Evolutionary conservation across 2,113 vertebrate species (phyloP).

Genomic region (Alouatta palliata): DNA sequence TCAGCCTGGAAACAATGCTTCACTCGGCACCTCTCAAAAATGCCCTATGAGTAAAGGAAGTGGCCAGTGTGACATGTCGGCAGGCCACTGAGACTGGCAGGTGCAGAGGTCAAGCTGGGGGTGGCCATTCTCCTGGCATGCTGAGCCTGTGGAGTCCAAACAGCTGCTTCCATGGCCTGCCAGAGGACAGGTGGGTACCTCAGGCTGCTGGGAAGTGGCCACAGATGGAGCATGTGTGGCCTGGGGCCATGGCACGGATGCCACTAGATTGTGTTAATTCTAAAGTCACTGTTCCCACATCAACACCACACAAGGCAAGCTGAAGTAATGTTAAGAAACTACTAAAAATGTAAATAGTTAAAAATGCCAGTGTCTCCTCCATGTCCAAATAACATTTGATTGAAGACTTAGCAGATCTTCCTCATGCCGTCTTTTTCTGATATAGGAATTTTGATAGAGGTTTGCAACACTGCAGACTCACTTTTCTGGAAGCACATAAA

Average conservation of each 20-base stretch:
- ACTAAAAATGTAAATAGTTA: not conserved
- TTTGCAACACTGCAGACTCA: not conserved
- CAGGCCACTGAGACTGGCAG: not conserved
- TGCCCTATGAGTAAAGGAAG: not conserved
- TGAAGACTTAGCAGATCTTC: not conserved
- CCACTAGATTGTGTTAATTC: not conserved
- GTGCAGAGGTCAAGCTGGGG: not conserved
- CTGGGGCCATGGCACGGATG: too few species aligned
- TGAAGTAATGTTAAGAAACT: not conserved
- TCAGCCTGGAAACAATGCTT: not conserved
- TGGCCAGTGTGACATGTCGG: too few species aligned
- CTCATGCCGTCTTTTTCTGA: not conserved
- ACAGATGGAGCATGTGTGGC: rapidly evolving
- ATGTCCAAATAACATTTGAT: not conserved
- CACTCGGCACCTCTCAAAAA: too few species aligned
- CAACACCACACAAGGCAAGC: not conserved
- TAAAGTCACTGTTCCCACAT: not conserved
- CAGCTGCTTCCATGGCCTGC: not conserved
- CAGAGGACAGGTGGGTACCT: not conserved
- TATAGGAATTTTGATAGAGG: not conserved
- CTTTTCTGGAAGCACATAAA: not conserved
- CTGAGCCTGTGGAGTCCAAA: too few species aligned
- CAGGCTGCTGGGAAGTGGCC: too few species aligned
- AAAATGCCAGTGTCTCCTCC: not conserved
- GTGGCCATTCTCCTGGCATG: rapidly evolving